Base-by-base conservation (phyloP, 2,113 vertebrate genomes). In the Pomatostomus ruficeps region DNA sequence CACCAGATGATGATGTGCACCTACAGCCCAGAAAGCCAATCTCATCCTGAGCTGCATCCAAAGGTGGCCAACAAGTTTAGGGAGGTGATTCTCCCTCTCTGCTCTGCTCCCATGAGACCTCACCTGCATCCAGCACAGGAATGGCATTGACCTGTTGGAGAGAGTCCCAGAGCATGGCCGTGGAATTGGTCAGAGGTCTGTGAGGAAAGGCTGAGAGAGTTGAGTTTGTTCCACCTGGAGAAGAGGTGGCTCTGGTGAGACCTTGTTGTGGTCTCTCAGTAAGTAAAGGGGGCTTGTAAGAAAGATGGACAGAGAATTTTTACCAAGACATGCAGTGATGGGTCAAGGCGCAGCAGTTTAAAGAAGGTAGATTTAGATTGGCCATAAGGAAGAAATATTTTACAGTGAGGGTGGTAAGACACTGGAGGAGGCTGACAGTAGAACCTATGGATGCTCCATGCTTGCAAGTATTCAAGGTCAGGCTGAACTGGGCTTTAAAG, bases 1-100 rank as follows among this genome's bases (percentile, higher is more conserved):
- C 33, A 14, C 0, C 0, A 76, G 4, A 38, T 15, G 13, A 19
- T n/a, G 76, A 63, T 4, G 35, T 58, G 26, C 4, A 1, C 33
- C 42, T 48, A 40, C 38, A 80, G 19, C 20, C 17, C 49, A 85
- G 40, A 88, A 84, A 49, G 17, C 17, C 33, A 87, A 1, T 28
- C 0, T 0, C 18, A 68, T 40, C 38, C 33, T 46, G 63, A 68
- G 25, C 19, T 80, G 11, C 29, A 84, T 40, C 11, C 22, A 16
- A 52, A 84, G 0, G 3, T 20, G 52, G 7, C 8, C 62, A 84
- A 25, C 21, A 72, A 24, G 25, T 51, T 2, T 2, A 66, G 33
- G 35, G 14, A 85, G 42, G 25, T 38, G 42, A 52, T 79, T 62
- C 42, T 87, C 0, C 9, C 19, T 28, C 58, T 78, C 46, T 71